phyloP scores from a whole-genome alignment of 2,888 invertebrate genomes.

The Drosophila silvestris region DNA sequence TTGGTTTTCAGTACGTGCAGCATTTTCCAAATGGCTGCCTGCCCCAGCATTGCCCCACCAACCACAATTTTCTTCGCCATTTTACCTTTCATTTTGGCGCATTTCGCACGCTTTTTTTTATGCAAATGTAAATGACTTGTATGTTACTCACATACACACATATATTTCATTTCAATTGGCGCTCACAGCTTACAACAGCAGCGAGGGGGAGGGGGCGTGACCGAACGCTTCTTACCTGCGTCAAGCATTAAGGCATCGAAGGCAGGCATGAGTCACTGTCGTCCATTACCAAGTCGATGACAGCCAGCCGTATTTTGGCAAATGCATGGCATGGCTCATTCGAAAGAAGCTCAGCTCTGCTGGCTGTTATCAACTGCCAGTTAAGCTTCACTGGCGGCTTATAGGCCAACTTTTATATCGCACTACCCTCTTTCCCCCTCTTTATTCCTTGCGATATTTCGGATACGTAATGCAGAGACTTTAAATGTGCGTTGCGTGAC shows the following conservation, averaged over 20 bases:
- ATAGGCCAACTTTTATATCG: constrained; percentile 28
- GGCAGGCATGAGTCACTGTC: constrained; percentile 6
- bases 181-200: constrained; percentile 20
- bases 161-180: constrained; percentile 55
- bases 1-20: constrained; percentile 59
- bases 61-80: not conserved
- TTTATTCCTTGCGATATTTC: not conserved
- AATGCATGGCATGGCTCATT: constrained; percentile 17
- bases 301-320: constrained; percentile 22
- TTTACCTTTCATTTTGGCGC: constrained; percentile 29
- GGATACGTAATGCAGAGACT: constrained; percentile 23
- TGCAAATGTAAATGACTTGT: constrained; percentile 64
- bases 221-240: not conserved
- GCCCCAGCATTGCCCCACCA: not conserved
- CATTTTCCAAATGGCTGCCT: constrained; percentile 49
- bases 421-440: not conserved
- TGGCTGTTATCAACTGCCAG: constrained; percentile 17
- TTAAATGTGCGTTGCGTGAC: constrained; percentile 72
- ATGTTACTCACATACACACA: constrained; percentile 7
- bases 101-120: constrained; percentile 58
- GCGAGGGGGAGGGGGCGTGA: constrained; percentile 2
- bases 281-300: constrained; percentile 36
- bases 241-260: constrained; percentile 34
- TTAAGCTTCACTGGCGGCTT: constrained; percentile 39
- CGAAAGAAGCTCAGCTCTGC: constrained; percentile 28